Evolutionary conservation across 2,113 vertebrate species (phyloP).

Genomic region (Myxocyprinus asiaticus): DNA sequence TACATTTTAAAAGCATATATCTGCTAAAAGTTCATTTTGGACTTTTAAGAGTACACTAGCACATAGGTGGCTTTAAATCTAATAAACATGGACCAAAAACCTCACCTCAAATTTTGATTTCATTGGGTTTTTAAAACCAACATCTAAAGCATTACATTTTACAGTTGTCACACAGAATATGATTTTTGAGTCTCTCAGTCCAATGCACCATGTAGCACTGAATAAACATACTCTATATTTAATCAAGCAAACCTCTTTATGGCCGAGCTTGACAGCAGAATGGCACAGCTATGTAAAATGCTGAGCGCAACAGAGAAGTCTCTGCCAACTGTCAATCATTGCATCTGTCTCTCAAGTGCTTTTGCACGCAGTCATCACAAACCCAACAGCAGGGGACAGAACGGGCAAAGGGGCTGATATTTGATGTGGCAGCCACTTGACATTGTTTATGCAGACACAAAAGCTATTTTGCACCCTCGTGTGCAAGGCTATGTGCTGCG

Average conservation of each 20-base stretch:
- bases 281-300: not conserved
- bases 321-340: conserved; percentile 29
- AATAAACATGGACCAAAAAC: no score
- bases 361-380: conserved; percentile 24
- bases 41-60: no score
- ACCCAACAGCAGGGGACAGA: conserved; percentile 7
- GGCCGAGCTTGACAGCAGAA: not conserved
- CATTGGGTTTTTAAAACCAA: no score
- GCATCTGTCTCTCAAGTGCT: not conserved
- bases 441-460: conserved; percentile 32
- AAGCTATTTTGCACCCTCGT: not conserved
- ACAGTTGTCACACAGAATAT: no score
- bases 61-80: no score
- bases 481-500: not conserved
- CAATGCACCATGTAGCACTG: not conserved
- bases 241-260: not conserved
- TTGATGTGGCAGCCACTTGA: conserved; percentile 41
- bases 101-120: no score
- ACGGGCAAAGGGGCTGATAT: not conserved
- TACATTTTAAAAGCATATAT: no score
- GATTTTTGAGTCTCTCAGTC: no score
- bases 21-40: no score
- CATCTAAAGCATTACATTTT: no score
- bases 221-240: conserved; percentile 17
- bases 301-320: not conserved